Base-by-base conservation (phyloP, 2,797 vertebrate species). In the Uromys caudimaculatus region DNA sequence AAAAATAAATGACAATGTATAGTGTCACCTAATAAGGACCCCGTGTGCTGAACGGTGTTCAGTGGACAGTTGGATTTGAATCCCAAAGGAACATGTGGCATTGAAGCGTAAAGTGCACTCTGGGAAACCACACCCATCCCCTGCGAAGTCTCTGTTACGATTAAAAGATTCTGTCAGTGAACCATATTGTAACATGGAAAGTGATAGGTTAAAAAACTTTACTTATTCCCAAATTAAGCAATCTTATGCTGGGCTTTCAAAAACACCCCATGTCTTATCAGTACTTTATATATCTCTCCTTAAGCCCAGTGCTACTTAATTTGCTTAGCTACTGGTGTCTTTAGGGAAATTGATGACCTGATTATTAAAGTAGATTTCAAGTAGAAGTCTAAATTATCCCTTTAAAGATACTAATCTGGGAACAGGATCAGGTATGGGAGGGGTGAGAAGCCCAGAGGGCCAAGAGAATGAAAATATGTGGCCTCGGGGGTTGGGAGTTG, bases 331-430 rank as follows among this genome's bases (percentile, higher is more conserved):
- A 13, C 13, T 73, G 4, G 5, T 41, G 79, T 94, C 24, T 44
- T 76, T 21, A 23, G 62, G 35, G 52, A 19, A 23, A 32, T 2
- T 69, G 54, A 58, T 89, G 52, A 77, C 21, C 77, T 79, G 71
- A 62, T 90, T 67, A 50, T 41, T 81, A 44, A 10, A 50, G n/a
- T n/a, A 58, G 47, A 41, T 71, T 81, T 81, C 77, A 75, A 44
- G 73, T 50, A 82, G 52, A 92, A 95, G 79, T 58, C 29, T 54
- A n/a, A 4, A 56, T n/a, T 50, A 24, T 12, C 69, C 64, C 88
- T 64, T 69, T 90, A 54, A 71, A 69, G 60, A 47, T 69, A 19
- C 87, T 81, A 92, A n/a, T 92, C 96, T 93, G 27, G n/a, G n/a
- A 71, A 38, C 67, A 38, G 67, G 67, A 71, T 71, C 17, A 38